Evolutionary conservation across 2,888 invertebrate species (phyloP).

Genomic region (Agrochola circellaris): DNA sequence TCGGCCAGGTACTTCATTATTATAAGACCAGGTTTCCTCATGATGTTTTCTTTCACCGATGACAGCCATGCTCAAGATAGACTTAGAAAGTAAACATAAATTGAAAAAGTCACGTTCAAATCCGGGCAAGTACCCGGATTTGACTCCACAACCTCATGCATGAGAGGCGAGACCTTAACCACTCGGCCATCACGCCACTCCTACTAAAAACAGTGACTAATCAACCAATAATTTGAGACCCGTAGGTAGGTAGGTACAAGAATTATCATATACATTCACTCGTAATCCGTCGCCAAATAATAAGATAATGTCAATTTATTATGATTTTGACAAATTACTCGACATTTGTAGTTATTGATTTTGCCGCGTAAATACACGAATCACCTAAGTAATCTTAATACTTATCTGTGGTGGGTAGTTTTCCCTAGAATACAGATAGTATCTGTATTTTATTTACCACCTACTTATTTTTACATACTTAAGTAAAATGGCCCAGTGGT

Average conservation of each 20-base stretch:
- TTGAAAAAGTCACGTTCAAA: neutral
- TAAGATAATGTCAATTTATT: constrained; percentile 46
- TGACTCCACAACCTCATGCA: neutral
- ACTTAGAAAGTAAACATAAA: neutral
- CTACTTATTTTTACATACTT: neutral
- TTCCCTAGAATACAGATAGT: constrained; percentile 14
- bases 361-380: constrained; percentile 25
- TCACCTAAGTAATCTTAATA: constrained; percentile 8
- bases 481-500: neutral
- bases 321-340: constrained; percentile 47
- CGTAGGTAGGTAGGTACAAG: neutral
- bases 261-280: constrained; percentile 10
- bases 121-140: too few relatives aligned
- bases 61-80: neutral
- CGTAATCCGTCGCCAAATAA: constrained; percentile 34
- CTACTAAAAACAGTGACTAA: constrained; percentile 20
- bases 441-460: neutral
- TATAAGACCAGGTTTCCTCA: neutral
- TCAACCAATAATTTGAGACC: constrained; percentile 4
- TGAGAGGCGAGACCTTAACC: neutral
- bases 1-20: too few relatives aligned
- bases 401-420: constrained; percentile 1
- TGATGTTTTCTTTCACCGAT: too few relatives aligned
- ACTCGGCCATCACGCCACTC: neutral
- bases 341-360: constrained; percentile 28